Conservation (phyloP, 2,888 invertebrate genomes). For the Salpingus planirostris region DNA sequence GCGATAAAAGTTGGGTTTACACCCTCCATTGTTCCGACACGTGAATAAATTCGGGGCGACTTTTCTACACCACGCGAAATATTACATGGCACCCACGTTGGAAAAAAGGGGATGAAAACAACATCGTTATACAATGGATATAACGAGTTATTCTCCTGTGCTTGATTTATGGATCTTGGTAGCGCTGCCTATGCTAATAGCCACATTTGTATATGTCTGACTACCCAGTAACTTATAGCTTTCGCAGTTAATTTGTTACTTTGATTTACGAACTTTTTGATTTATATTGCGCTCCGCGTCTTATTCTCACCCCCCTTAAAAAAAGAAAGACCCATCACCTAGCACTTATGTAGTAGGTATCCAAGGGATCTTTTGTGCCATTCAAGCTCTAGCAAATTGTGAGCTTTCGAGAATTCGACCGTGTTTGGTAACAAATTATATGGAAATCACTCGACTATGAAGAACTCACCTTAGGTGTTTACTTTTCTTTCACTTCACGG, state of each 20-base stretch:
- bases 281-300: constrained; percentile 22
- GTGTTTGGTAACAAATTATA: constrained; percentile 7
- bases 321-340: no score
- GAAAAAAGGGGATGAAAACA: constrained; percentile 37
- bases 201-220: constrained; percentile 42
- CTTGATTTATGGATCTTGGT: constrained; percentile 41
- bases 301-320: no score
- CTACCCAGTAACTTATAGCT: constrained; percentile 38
- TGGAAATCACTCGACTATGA: constrained; percentile 8
- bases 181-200: constrained; percentile 44
- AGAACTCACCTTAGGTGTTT: constrained; percentile 9
- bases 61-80: no score
- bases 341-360: no score
- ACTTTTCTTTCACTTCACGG: constrained; percentile 19
- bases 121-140: constrained; percentile 42
- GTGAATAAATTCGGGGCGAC: constrained; percentile 1
- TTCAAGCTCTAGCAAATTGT: no score
- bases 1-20: no score
- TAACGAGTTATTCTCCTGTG: constrained; percentile 43
- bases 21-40: no score
- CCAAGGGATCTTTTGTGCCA: no score
- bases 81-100: constrained; percentile 36
- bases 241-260: constrained; percentile 44
- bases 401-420: background rate
- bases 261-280: constrained; percentile 41